A percentile compares a stretch with the other conserved stretches of the same genome.
These are phyloP conservation scores for Mimachlamys varia DNA, from an alignment of 2,888 invertebrate species.

Conservation along the genomic window DNA sequence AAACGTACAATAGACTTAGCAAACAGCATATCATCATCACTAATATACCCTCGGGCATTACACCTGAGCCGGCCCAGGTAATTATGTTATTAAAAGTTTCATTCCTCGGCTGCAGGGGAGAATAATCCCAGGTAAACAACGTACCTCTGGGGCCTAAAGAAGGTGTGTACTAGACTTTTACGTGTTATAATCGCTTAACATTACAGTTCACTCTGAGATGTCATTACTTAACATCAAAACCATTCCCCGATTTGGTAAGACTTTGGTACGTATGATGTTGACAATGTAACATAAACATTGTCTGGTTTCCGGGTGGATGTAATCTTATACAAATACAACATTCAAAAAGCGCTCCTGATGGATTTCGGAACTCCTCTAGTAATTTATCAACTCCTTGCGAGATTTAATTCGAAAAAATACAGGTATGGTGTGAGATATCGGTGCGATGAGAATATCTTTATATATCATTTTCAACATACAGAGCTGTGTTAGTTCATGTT, in stretches of 20 bases:
- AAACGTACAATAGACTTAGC: too few relatives aligned
- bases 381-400: background rate
- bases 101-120: background rate
- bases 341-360: background rate
- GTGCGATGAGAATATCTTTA: too few relatives aligned
- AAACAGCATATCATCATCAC: background rate
- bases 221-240: constrained; percentile 3
- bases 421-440: background rate
- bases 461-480: too few relatives aligned
- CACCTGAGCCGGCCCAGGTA: background rate
- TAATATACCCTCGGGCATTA: background rate
- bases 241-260: background rate
- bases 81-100: background rate
- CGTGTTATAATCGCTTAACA: background rate
- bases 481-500: too few relatives aligned
- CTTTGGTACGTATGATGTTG: background rate
- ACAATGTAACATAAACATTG: background rate
- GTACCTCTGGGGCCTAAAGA: background rate
- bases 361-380: background rate
- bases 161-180: background rate
- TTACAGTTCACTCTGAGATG: background rate
- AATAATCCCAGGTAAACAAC: background rate
- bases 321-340: background rate
- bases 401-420: background rate
- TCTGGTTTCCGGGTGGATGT: background rate